Evolutionary conservation across 1,140 invertebrate species (phyloP).

Genomic region (Magallana angulata): DNA sequence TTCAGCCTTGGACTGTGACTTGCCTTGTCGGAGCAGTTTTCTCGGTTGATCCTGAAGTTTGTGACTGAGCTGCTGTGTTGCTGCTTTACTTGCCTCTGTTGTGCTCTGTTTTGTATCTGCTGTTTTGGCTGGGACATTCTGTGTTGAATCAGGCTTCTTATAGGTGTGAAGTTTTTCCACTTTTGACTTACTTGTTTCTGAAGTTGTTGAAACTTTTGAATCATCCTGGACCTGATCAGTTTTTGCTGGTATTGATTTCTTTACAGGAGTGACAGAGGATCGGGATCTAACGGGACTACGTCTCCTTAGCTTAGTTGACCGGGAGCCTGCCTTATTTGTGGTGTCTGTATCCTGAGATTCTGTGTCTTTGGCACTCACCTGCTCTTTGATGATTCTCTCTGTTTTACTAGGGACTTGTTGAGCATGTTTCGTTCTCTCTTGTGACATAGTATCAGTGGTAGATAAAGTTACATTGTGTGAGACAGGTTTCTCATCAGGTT

Average conservation of each 20-base stretch:
- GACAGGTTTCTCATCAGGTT: background rate
- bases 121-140: background rate
- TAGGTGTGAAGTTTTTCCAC: background rate
- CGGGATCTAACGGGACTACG: slow-evolving; percentile 18
- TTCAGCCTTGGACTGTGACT: background rate
- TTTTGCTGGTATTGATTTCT: background rate
- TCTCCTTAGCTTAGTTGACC: slow-evolving; percentile 19
- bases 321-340: background rate
- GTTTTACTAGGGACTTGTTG: background rate
- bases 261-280: background rate
- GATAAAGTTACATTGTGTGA: slow-evolving; percentile 31
- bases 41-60: background rate
- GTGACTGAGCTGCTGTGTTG: background rate
- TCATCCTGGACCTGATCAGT: background rate
- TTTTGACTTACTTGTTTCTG: background rate
- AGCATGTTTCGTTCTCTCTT: slow-evolving; percentile 22
- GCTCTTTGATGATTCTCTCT: background rate
- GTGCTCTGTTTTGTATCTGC: background rate
- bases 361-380: background rate
- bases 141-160: background rate
- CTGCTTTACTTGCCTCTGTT: background rate
- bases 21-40: background rate
- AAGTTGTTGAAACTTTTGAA: background rate
- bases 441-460: slow-evolving; percentile 21
- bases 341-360: background rate